Evolutionary conservation across 1,140 invertebrate genomes (phyloP).

Genomic region (Zaprionus ghesquierei): DNA sequence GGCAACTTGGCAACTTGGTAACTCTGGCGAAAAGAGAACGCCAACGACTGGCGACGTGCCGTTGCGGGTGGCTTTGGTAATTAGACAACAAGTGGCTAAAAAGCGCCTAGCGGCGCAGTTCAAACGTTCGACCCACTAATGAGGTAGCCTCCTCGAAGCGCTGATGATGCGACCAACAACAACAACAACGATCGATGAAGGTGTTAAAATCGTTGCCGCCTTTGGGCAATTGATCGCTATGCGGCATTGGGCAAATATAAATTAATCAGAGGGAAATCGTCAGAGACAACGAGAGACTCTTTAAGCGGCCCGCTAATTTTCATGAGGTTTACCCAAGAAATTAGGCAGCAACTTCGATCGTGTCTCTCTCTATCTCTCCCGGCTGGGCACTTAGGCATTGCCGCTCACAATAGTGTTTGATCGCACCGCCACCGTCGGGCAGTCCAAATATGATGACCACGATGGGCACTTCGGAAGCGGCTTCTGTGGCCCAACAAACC

Average conservation of each 20-base stretch:
- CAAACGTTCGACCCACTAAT: slow-evolving; percentile 64
- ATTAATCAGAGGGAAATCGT: slow-evolving; percentile 75
- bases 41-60: slow-evolving; percentile 54
- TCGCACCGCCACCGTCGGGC: slow-evolving; percentile 46
- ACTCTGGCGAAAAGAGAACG: too few relatives aligned
- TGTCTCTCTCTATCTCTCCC: not conserved
- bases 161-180: slow-evolving; percentile 51
- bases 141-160: slow-evolving; percentile 24
- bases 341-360: slow-evolving; percentile 53
- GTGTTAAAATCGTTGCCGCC: slow-evolving; percentile 72
- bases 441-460: slow-evolving; percentile 19
- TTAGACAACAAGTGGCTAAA: slow-evolving; percentile 75
- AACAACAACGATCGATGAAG: slow-evolving; percentile 46
- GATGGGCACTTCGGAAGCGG: slow-evolving; percentile 71
- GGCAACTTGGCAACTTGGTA: not conserved
- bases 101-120: slow-evolving; percentile 46
- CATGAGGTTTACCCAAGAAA: slow-evolving; percentile 71
- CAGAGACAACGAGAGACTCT: slow-evolving; percentile 13
- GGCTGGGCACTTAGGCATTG: not conserved
- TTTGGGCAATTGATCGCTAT: slow-evolving; percentile 57
- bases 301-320: slow-evolving; percentile 69
- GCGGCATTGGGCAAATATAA: slow-evolving; percentile 64
- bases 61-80: slow-evolving; percentile 74
- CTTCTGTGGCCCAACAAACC: slow-evolving; percentile 65
- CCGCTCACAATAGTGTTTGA: slow-evolving; percentile 44